A percentile compares a stretch with the other conserved stretches of the same genome.
Conservation (phyloP, 2,113 vertebrate genomes). For the Arenaria interpres region DNA sequence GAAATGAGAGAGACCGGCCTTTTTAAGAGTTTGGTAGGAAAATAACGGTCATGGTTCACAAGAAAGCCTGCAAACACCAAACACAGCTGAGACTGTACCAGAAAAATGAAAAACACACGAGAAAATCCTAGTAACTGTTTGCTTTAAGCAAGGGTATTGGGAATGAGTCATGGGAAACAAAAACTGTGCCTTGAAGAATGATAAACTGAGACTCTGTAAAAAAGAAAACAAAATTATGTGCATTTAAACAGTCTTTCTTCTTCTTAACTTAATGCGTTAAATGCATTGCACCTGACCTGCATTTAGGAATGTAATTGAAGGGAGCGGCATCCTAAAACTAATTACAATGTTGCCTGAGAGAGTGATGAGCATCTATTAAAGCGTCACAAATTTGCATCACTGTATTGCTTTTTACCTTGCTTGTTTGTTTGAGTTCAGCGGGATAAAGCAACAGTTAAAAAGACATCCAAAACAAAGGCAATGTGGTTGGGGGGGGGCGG, state of each 20-base stretch:
- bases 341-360: background rate
- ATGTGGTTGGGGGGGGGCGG: background rate
- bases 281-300: background rate
- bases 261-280: background rate
- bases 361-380: background rate
- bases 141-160: background rate
- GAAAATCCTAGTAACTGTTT: background rate
- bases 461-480: background rate
- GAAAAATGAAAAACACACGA: background rate
- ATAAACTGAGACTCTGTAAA: background rate
- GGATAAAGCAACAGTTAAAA: background rate
- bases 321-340: background rate
- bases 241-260: background rate
- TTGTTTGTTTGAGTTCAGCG: background rate
- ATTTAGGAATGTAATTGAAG: background rate
- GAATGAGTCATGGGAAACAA: background rate
- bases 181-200: slow-evolving; percentile 28
- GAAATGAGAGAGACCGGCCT: background rate
- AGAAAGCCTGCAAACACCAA: background rate
- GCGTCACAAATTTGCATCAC: background rate
- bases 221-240: background rate
- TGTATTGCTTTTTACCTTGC: background rate
- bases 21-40: background rate
- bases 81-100: background rate
- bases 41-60: background rate